Evolutionary conservation across 2,113 vertebrate genomes (phyloP).

Genomic region (Pavo muticus): DNA sequence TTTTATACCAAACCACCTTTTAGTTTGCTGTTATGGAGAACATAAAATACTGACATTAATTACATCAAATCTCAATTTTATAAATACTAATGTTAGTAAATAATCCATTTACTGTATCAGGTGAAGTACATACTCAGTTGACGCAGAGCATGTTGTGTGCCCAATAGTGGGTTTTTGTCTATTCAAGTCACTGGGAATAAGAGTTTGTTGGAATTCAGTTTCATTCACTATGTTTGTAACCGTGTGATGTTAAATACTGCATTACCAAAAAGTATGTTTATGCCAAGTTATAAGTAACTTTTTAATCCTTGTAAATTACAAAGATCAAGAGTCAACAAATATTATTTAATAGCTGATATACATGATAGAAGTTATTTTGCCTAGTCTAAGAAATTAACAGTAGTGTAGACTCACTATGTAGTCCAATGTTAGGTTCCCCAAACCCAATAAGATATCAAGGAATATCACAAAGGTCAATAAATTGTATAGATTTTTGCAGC

Average conservation of each 20-base stretch:
- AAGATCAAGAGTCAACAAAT: background rate
- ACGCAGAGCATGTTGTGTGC: background rate
- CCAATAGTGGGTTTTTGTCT: background rate
- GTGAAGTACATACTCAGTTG: background rate
- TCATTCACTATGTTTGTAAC: background rate
- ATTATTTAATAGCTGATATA: background rate
- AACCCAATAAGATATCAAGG: background rate
- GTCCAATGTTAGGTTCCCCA: background rate
- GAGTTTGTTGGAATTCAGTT: background rate
- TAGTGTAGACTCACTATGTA: background rate
- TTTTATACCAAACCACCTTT: background rate
- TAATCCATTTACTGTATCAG: fast-evolving
- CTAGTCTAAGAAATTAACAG: background rate
- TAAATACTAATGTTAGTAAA: background rate
- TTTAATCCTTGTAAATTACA: background rate
- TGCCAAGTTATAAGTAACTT: background rate
- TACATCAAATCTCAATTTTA: background rate
- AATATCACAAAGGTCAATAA: background rate
- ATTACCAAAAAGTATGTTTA: background rate
- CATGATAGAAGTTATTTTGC: background rate
- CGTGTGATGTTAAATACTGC: background rate
- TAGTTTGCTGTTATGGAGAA: background rate
- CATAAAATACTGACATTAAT: background rate
- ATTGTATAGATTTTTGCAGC: background rate
- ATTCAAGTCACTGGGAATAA: background rate